phyloP scores from a whole-genome alignment of 2,888 invertebrate species.

The Charanyca ferruginea region DNA sequence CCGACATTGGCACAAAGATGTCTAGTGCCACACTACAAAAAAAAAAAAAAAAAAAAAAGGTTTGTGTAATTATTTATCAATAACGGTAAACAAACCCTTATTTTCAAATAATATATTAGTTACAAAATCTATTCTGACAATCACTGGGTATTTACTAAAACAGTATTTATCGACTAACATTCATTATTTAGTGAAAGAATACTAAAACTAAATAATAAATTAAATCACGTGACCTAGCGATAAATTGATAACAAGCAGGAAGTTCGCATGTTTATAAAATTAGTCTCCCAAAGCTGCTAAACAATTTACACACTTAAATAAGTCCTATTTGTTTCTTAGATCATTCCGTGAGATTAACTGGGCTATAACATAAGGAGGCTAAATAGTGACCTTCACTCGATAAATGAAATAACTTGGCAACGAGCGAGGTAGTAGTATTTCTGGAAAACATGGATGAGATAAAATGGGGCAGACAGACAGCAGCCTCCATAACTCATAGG shows the following conservation, averaged over 20 bases:
- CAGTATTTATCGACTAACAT: too few species aligned
- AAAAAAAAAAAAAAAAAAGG: too few species aligned
- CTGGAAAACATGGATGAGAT: conserved; percentile 23
- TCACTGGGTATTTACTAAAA: too few species aligned
- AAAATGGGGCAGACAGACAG: conserved; percentile 26
- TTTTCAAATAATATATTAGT: too few species aligned
- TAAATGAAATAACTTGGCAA: conserved; percentile 52
- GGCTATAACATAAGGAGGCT: conserved; percentile 25
- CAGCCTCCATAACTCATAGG: conserved; percentile 9
- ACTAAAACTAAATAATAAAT: not conserved
- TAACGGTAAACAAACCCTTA: too few species aligned
- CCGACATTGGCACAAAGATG: too few species aligned
- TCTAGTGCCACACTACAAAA: too few species aligned
- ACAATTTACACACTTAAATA: conserved; percentile 43
- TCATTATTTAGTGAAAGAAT: not conserved
- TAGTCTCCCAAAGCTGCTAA: conserved; percentile 33
- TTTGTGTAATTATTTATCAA: too few species aligned
- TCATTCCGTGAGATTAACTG: conserved; percentile 63
- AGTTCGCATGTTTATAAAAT: conserved; percentile 41
- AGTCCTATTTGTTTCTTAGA: conserved; percentile 56
- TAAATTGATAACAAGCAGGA: conserved; percentile 3
- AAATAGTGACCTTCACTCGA: conserved; percentile 45
- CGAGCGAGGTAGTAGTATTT: conserved; percentile 14
- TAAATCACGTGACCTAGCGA: conserved; percentile 1
- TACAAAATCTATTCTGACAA: too few species aligned